Base-by-base conservation (phyloP, 2,888 invertebrate genomes). In the Temnothorax unifasciatus region DNA sequence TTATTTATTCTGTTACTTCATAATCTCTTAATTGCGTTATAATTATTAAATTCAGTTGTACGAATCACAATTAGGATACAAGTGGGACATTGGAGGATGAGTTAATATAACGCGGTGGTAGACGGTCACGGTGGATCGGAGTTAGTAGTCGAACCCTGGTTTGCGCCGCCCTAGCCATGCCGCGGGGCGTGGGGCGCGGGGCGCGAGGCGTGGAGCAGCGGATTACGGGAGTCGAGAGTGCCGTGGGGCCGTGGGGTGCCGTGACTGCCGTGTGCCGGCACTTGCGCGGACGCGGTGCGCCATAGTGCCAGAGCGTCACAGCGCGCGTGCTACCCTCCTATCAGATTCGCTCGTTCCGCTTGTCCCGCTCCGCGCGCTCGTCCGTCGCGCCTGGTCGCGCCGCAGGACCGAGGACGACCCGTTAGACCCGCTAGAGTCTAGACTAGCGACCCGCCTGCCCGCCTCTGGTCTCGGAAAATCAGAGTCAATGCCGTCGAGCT, bases 291-390 rank as follows among this genome's bases (percentile, higher is more conserved):
- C 90, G 90, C 90, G 71, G 21, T 69, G 57, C 34, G 11, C 54
- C 71, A 85, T 69, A 34, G 34, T 6, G 34, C 6, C 6, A 34
- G 5, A 34, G 41, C 41, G 77, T 6, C 6, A 34, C 34, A 34
- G 89, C 89, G 90, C 90, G 90, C 87, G 90, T 90, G 90, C 73
- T 85, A 77, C 71, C 85, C 87, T 90, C 13, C 73, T 85, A 87
- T 84, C 85, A 86, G 90, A 89, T 71, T 57, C 81, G 86, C 84
- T 81, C 83, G 38, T 34, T 3, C 34, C 34, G 34, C 6, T 29
- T 29, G 29, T 29, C 29, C 29, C 29, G 29, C 29, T 29, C 29
- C 29, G 25, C 25, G 29, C 29, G 47, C 47, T 47, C 52, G 89
- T 87, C 83, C 85, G 88, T 83, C 85, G 85, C 79, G 85, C 81